phyloP scores from a whole-genome alignment of 2,797 vertebrate genomes.

The Calcarius lapponicus region DNA sequence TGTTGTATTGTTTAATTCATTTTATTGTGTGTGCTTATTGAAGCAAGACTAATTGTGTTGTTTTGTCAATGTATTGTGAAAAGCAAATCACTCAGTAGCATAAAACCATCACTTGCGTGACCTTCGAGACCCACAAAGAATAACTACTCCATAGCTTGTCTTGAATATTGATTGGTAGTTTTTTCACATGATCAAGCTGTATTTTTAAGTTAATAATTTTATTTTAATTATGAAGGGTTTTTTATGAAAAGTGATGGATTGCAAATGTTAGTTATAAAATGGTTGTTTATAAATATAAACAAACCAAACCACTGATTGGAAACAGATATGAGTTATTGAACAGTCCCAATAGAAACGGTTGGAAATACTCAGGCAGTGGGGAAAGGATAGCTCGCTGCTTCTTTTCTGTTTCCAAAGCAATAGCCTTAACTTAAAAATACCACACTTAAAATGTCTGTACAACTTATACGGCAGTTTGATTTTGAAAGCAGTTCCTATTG shows the following conservation, averaged over 20 bases:
- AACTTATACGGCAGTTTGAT: background rate
- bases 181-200: constrained; percentile 63
- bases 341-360: background rate
- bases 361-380: background rate
- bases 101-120: constrained; percentile 84
- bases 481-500: background rate
- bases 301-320: background rate
- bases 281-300: constrained; percentile 18
- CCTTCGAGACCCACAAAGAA: constrained; percentile 79
- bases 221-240: constrained; percentile 41
- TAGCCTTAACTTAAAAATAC: background rate
- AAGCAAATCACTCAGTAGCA: constrained; percentile 82
- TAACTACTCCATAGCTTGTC: constrained; percentile 81
- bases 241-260: constrained; percentile 3
- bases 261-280: constrained; percentile 11
- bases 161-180: constrained; percentile 73
- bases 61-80: constrained; percentile 85
- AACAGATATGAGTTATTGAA: background rate
- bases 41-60: constrained; percentile 88
- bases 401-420: background rate
- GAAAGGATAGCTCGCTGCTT: background rate
- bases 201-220: constrained; percentile 69
- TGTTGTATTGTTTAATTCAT: constrained; percentile 78
- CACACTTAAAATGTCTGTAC: background rate
- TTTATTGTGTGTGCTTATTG: constrained; percentile 83